Conservation (phyloP, 2,113 vertebrate species). For the Catharus minimus region DNA sequence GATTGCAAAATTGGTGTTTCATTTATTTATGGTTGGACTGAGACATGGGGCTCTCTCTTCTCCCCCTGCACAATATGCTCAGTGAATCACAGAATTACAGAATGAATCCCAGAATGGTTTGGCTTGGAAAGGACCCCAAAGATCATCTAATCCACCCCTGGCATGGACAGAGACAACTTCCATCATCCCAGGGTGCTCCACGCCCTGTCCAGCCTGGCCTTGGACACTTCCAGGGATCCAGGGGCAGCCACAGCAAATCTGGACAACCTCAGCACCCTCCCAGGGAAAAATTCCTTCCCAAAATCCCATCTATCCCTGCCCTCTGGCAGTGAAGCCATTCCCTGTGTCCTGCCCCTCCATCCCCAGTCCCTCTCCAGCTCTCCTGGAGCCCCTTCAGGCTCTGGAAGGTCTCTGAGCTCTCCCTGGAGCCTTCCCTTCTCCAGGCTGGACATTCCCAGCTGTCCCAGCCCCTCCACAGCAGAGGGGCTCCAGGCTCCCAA, state of each 20-base stretch:
- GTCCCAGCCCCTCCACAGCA: not conserved
- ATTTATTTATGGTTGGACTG: too few species aligned
- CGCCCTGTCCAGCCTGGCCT: rapidly evolving
- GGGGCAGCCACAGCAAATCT: not conserved
- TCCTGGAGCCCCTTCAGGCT: not conserved
- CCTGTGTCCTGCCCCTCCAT: not conserved
- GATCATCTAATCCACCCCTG: not conserved
- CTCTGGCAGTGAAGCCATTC: not conserved
- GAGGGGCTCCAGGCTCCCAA: too few species aligned
- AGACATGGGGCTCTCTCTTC: too few species aligned
- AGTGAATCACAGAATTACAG: too few species aligned
- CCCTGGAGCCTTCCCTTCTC: not conserved
- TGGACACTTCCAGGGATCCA: not conserved
- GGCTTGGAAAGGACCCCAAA: not conserved
- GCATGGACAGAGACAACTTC: not conserved
- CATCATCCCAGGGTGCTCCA: not conserved
- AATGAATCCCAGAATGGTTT: not conserved
- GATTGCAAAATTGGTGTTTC: too few species aligned
- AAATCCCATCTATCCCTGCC: not conserved
- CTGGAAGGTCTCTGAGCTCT: not conserved
- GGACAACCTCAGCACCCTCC: rapidly evolving
- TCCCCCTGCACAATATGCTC: not conserved
- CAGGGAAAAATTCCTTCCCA: rapidly evolving
- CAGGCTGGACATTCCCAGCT: not conserved
- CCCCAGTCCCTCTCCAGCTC: not conserved